Base-by-base conservation (phyloP, 2,888 invertebrate species). In the Monochamus alternatus region DNA sequence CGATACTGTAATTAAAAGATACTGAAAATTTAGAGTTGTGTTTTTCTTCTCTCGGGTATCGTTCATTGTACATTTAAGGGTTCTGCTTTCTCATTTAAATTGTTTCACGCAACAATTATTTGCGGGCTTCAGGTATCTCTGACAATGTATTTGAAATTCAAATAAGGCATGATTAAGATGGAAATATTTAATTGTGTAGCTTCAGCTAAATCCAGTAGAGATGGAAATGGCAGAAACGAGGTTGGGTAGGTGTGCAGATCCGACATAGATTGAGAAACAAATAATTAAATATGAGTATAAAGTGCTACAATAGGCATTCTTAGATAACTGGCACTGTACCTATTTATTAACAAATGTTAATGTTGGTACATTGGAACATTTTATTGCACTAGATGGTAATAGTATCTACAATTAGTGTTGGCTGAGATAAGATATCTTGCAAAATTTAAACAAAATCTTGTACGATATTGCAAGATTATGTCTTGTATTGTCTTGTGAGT, bases 1-100 rank as follows among this genome's bases (percentile, higher is more conserved):
- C 71, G 60, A 63, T 14, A 43, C 71, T 31, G 51, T 71, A 71
- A 71, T 69, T 69, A 69, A 65, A 69, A 69, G 69, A 69, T 69
- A 60, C 47, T 60, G 44, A 38, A 55, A 60, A 69, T 63, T 71
- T 52, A 63, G 63, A 71, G 44, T 71, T 71, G 51, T 71, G 71
- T 71, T 71, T 71, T 71, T 71, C 71, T 71, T 51, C n/a, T 12
- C 62, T 51, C 14, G 43, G 22, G 59, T 55, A 55, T 55, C 55
- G n/a, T 22, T 51, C 69, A 69, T 69, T 69, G 44, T 69, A 60
- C 44, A 69, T 60, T 69, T 60, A 60, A 44, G 31, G 52, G 7
- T 55, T 51, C 60, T 31, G 38, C 51, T 60, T 47, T 63, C 62
- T 63, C 31, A 63, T 71, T 71, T 62, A 71, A 71, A 71, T 71